These are phyloP conservation scores for Petrolisthes cinctipes DNA, from an alignment of 2,888 invertebrate species.

Conservation along the genomic window DNA sequence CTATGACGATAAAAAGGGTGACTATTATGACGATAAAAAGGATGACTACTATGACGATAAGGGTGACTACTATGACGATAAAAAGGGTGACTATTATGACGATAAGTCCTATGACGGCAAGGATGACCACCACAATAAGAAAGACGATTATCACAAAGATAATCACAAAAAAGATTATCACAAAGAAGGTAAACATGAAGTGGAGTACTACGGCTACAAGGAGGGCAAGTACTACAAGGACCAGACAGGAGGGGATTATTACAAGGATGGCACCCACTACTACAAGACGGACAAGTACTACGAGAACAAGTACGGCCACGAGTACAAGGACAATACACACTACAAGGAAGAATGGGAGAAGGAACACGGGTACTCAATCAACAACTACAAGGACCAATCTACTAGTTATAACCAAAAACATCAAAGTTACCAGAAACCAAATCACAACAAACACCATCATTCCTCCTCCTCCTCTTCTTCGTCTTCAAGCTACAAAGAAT, in stretches of 20 bases:
- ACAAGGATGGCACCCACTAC: not conserved
- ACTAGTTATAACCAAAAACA: too few species aligned
- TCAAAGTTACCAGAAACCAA: too few species aligned
- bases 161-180: not conserved
- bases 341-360: not conserved
- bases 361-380: not conserved
- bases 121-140: not conserved
- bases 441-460: not conserved
- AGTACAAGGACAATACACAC: not conserved
- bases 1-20: not conserved
- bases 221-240: not conserved
- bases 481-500: too few species aligned
- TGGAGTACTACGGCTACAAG: not conserved
- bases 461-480: too few species aligned
- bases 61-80: not conserved
- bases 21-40: not conserved
- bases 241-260: not conserved
- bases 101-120: not conserved
- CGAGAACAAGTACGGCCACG: not conserved
- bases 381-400: not conserved
- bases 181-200: not conserved
- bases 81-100: not conserved
- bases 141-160: not conserved
- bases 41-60: not conserved
- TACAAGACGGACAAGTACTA: conserved; percentile 8